phyloP scores from a whole-genome alignment of 2,888 invertebrate genomes.

The Lissocephala sabroskyi region DNA sequence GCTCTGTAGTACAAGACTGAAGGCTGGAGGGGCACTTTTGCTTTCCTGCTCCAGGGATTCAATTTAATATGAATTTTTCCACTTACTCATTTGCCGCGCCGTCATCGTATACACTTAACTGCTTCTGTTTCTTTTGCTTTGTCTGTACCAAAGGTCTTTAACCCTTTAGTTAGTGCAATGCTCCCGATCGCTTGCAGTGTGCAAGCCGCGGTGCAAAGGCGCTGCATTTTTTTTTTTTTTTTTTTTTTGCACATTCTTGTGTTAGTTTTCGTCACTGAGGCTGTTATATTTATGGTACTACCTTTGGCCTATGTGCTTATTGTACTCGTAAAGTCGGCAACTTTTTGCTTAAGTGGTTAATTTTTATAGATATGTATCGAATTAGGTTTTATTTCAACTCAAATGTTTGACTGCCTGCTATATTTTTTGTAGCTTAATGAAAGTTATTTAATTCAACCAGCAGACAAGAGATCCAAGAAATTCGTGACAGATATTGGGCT shows the following conservation, averaged over 20 bases:
- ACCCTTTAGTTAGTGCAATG: constrained; percentile 68
- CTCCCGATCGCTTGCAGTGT: constrained; percentile 27
- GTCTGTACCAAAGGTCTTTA: constrained; percentile 56
- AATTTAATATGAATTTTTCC: constrained; percentile 47
- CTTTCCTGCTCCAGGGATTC: constrained; percentile 54
- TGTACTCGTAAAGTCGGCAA: no score
- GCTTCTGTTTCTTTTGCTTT: constrained; percentile 1
- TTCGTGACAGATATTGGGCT: no score
- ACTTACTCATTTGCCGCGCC: constrained; percentile 45
- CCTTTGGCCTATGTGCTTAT: no score
- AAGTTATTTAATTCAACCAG: no score
- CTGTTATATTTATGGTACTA: background rate
- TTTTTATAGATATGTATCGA: no score
- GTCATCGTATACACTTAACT: constrained; percentile 29
- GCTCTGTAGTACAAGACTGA: no score
- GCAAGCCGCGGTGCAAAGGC: background rate
- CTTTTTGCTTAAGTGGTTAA: no score
- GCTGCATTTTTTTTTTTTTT: constrained; percentile 58
- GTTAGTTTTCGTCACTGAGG: constrained; percentile 19
- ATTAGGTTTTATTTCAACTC: no score
- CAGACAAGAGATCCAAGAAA: no score
- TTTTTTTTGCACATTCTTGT: constrained; percentile 48
- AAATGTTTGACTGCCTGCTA: no score
- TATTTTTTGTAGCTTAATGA: no score
- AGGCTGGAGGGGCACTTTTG: no score